Evolutionary conservation across 2,113 vertebrate genomes (phyloP).

Genomic region (Numida meleagris): DNA sequence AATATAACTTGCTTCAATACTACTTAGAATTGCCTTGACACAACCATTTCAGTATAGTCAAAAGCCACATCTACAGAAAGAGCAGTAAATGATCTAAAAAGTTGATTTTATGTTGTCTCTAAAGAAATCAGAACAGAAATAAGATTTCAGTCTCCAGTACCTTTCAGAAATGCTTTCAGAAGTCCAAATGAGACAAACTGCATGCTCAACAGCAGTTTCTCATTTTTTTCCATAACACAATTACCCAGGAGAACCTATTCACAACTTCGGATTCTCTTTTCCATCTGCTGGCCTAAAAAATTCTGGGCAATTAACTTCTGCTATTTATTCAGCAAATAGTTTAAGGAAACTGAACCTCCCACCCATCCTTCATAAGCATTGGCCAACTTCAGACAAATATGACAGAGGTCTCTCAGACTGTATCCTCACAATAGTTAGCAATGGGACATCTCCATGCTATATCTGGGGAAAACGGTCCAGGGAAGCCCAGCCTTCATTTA

Average conservation of each 20-base stretch:
- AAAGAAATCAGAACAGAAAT: not conserved
- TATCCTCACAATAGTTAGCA: accelerated
- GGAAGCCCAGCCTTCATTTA: not conserved
- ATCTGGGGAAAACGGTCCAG: not conserved
- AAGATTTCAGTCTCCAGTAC: not conserved
- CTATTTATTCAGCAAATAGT: not conserved
- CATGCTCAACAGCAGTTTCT: not conserved
- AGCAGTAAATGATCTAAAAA: not conserved
- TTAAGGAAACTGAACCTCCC: not conserved
- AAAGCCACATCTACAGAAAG: not conserved
- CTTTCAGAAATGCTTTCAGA: not conserved
- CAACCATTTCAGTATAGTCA: not conserved
- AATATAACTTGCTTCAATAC: not conserved
- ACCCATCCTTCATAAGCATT: not conserved
- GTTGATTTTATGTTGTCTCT: not conserved
- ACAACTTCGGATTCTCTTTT: not conserved
- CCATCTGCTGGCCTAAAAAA: not conserved
- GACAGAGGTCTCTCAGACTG: accelerated
- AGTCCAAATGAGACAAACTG: not conserved
- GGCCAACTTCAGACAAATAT: not conserved
- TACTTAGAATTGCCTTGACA: not conserved
- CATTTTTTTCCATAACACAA: not conserved
- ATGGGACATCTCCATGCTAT: not conserved
- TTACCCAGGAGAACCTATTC: not conserved
- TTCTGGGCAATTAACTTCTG: not conserved